Conservation (phyloP, 2,113 vertebrate species). For the Anguilla japonica region DNA sequence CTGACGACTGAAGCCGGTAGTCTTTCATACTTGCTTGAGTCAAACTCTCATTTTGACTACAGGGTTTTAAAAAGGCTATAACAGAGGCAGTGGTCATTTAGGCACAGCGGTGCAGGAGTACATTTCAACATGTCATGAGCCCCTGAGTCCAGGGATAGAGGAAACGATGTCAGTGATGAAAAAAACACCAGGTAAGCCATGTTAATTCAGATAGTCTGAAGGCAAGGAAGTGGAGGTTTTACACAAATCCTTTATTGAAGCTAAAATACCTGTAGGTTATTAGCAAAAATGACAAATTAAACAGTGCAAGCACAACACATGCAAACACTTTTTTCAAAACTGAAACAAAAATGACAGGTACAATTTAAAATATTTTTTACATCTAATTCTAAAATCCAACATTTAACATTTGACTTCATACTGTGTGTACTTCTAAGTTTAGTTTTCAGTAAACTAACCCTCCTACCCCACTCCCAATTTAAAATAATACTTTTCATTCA, state of each 20-base stretch:
- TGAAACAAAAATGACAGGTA: background rate
- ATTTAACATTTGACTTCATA: background rate
- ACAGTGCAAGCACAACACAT: background rate
- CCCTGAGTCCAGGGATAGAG: background rate
- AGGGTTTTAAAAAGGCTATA: background rate
- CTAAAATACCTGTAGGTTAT: background rate
- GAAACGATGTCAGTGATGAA: background rate
- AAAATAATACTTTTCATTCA: too few species aligned
- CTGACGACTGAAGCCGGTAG: background rate
- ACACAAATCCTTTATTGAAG: background rate
- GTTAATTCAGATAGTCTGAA: background rate
- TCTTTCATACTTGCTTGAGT: background rate
- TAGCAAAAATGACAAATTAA: background rate
- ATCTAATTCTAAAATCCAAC: background rate
- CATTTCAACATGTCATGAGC: background rate
- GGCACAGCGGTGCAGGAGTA: background rate
- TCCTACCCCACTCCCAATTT: too few species aligned
- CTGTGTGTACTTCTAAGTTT: background rate
- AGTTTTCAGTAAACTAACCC: too few species aligned
- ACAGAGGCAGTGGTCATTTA: background rate
- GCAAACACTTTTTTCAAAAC: background rate
- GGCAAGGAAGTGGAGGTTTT: background rate
- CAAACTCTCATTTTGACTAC: background rate
- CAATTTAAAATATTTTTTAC: background rate
- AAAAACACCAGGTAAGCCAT: background rate